Base-by-base conservation (phyloP, 2,888 invertebrate genomes). In the Cheilosia pagana region DNA sequence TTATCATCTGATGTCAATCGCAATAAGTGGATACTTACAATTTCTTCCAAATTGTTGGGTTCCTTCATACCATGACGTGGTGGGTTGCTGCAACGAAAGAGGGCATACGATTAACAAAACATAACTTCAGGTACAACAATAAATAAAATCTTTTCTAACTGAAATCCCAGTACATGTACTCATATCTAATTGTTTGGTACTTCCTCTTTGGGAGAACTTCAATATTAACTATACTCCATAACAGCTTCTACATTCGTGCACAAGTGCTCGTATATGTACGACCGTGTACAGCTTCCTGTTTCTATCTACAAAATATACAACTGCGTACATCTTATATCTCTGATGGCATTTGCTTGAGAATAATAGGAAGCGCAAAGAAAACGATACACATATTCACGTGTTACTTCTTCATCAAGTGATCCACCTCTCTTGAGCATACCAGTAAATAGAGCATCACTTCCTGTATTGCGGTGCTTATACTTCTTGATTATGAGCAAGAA, bases 61-160 rank as follows among this genome's bases (percentile, higher is more conserved):
- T 95, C 95, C 95, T 95, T 95, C 95, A 95, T 95, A 95, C 95
- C 95, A 95, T 95, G 94, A 95, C 95, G 93, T 94, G 94, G 93
- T 94, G 94, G 93, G 94, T 94, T 93, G 94, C 95, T 95, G 93
- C 81, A 95, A 95, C 92, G 89, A 90, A 90, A 89, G 87, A 88
- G 88, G 79, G 87, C 75, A 3, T 12, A 16, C 19, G 8, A 23
- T 53, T 53, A 50, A 14, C 14, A 50, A 50, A 14, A 21, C 10
- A 31, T n/a, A 14, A 23, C 19, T 48, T 10, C 21, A 48, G 1
- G n/a, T 16, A 45, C 12, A 25, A 43, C 3, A 19, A n/a, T n/a
- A 16, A 14, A 14, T 4, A 52, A 23, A 25, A 52, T 14, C 2
- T 25, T 8, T 45, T 45, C 19, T 8, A 8, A 45, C 19, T 16